Conservation (phyloP, 2,113 vertebrate species). For the Varanus salvator region DNA sequence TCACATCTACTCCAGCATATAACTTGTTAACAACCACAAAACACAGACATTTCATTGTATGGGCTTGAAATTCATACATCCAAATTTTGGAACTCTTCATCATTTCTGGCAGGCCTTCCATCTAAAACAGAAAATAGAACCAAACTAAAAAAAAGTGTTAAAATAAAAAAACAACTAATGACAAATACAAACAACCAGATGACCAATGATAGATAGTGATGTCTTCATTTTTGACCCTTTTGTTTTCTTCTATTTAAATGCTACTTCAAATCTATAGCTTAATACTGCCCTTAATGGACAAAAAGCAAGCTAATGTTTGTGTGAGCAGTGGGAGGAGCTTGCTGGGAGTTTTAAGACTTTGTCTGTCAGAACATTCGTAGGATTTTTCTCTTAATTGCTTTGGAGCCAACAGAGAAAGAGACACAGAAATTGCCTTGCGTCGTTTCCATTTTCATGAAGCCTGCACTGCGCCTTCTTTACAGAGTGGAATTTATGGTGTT, state of each 20-base stretch:
- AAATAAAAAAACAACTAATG: too few relatives aligned
- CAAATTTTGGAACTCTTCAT: neutral
- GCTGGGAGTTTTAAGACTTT: too few relatives aligned
- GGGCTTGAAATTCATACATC: neutral
- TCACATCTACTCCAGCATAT: neutral
- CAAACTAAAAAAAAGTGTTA: too few relatives aligned
- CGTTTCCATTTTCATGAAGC: neutral
- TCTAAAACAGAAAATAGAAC: neutral
- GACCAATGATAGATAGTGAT: too few relatives aligned
- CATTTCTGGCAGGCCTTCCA: neutral
- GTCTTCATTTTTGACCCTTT: neutral
- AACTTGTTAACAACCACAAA: neutral
- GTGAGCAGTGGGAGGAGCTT: too few relatives aligned
- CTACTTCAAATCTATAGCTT: neutral
- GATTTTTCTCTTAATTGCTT: neutral
- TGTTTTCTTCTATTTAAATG: neutral
- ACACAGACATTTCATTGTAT: neutral
- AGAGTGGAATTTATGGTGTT: slow-evolving; percentile 23
- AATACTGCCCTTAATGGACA: neutral
- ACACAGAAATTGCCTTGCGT: slow-evolving; percentile 17
- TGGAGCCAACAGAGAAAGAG: neutral
- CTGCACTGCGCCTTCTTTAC: slow-evolving; percentile 12
- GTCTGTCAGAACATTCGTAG: too few relatives aligned
- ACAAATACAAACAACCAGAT: too few relatives aligned
- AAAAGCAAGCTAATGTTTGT: neutral